These are phyloP conservation scores for Poeciliopsis turneri DNA, from an alignment of 2,797 vertebrate species.

Conservation along the genomic window DNA sequence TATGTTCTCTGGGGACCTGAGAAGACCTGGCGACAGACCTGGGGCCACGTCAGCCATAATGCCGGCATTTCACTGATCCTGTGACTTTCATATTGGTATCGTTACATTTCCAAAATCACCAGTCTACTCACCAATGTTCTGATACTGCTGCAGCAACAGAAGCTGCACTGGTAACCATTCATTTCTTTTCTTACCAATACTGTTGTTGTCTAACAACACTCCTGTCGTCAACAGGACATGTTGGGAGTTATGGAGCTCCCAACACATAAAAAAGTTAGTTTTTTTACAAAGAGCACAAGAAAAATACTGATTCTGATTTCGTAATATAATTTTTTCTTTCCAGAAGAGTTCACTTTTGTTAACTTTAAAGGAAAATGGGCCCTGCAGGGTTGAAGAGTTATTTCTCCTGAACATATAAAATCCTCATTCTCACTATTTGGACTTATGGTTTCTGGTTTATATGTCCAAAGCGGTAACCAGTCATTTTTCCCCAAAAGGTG, in stretches of 20 bases:
- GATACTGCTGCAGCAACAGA: not conserved
- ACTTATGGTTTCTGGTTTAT: not conserved
- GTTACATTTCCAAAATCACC: not conserved
- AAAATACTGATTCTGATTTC: not conserved
- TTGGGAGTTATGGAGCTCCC: not conserved
- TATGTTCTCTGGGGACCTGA: not conserved
- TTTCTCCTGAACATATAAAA: not conserved
- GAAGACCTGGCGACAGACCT: not conserved
- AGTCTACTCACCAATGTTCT: not conserved
- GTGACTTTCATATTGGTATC: not conserved
- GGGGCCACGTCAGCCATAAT: not conserved
- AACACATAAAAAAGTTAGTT: not conserved
- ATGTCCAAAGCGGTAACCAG: not conserved
- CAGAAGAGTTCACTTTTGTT: not conserved
- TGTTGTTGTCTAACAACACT: not conserved
- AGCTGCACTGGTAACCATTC: not conserved
- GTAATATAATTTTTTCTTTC: not conserved
- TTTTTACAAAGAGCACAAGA: not conserved
- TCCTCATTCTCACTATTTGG: not conserved
- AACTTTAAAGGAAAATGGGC: not conserved
- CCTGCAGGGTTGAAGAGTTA: not conserved
- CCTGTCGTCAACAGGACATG: not conserved
- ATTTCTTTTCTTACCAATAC: not conserved
- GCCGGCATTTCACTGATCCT: not conserved
- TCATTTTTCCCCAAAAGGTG: not conserved